Conservation (phyloP, 2,888 invertebrate species). For the Callyntrura sp. region DNA sequence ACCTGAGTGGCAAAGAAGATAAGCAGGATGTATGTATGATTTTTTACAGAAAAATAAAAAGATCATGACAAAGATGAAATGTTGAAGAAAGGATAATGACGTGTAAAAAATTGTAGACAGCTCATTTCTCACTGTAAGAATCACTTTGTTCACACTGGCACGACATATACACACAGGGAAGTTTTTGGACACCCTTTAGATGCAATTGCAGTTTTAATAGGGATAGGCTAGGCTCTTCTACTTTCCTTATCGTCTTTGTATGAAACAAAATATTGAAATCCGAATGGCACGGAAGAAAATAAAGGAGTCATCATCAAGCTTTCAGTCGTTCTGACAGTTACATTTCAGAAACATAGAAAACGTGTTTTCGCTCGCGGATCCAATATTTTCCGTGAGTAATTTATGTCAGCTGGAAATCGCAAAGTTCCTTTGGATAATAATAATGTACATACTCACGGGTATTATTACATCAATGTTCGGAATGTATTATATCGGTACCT, state of each 20-base stretch:
- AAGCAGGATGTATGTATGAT: background rate
- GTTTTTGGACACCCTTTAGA: no score
- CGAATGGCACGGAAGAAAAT: background rate
- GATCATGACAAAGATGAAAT: slow-evolving; percentile 15
- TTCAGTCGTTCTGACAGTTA: slow-evolving; percentile 49
- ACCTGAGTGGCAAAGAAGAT: background rate
- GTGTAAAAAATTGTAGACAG: background rate
- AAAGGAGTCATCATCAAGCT: slow-evolving; percentile 36
- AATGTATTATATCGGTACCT: no score
- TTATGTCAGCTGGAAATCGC: slow-evolving; percentile 61
- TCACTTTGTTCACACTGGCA: no score
- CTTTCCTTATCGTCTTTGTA: background rate
- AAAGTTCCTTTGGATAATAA: slow-evolving; percentile 6
- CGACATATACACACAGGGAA: no score
- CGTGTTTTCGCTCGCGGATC: slow-evolving; percentile 48
- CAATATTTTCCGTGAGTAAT: slow-evolving; percentile 52
- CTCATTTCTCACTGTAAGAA: no score
- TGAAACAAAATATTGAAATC: background rate
- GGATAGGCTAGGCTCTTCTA: no score
- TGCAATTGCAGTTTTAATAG: no score
- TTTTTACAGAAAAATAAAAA: background rate
- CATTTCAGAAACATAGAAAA: slow-evolving; percentile 63
- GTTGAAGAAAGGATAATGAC: background rate
- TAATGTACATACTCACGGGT: background rate
- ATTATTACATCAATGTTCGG: background rate